Conservation (phyloP, 1,140 invertebrate species). For the Magallana gigas region DNA sequence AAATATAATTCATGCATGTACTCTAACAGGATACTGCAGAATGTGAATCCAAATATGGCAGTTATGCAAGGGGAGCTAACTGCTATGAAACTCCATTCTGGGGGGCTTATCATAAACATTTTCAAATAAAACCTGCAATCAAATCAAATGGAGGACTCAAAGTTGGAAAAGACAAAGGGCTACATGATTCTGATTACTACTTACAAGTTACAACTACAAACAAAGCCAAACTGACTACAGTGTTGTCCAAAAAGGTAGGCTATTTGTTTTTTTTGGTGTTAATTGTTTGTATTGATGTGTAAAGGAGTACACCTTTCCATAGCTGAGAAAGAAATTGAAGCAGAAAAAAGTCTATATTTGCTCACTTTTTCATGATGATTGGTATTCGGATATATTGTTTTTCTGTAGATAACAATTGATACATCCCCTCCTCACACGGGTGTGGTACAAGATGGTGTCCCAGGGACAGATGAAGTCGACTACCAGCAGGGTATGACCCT, state of each 20-base stretch:
- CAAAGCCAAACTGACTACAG: constrained; percentile 60
- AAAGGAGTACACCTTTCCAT: too few relatives aligned
- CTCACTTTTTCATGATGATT: too few relatives aligned
- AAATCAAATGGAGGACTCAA: constrained; percentile 52
- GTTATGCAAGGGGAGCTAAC: constrained; percentile 51
- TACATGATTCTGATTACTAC: constrained; percentile 66
- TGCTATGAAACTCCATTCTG: constrained; percentile 61
- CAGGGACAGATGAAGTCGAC: constrained; percentile 57
- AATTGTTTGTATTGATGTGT: too few relatives aligned
- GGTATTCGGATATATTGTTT: too few relatives aligned
- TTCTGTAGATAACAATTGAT: constrained; percentile 63
- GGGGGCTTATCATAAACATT: constrained; percentile 63
- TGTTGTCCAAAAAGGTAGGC: constrained; percentile 57
- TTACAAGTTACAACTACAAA: constrained; percentile 61
- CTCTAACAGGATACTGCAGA: constrained; percentile 46
- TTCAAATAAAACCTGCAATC: constrained; percentile 57
- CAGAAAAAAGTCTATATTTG: too few relatives aligned
- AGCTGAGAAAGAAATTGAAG: too few relatives aligned
- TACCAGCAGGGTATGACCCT: constrained; percentile 54
- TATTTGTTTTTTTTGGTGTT: too few relatives aligned
- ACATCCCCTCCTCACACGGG: constrained; percentile 59
- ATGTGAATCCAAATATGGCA: constrained; percentile 56
- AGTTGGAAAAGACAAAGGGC: constrained; percentile 51
- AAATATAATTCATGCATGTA: not conserved
- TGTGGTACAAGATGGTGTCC: constrained; percentile 59